Percentiles rank a stretch among this genome's conserved stretches.
These are phyloP conservation scores for Turdus rufiventris DNA, from an alignment of 2,113 vertebrate genomes.

Conservation along the genomic window DNA sequence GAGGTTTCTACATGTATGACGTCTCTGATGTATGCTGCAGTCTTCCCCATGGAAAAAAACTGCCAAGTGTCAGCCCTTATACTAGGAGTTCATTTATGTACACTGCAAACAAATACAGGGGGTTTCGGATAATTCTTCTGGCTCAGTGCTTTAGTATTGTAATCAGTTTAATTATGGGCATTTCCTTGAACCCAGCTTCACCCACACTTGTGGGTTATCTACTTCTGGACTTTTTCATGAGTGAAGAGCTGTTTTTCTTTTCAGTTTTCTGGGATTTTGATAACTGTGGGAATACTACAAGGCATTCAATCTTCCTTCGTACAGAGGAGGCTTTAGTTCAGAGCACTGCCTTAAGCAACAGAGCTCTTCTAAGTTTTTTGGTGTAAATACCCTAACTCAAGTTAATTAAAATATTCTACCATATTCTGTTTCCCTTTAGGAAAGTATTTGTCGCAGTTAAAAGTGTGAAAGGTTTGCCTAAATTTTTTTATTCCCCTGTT, in stretches of 20 bases:
- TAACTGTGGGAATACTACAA: neutral
- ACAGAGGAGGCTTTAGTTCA: neutral
- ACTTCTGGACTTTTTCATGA: neutral
- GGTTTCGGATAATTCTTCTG: neutral
- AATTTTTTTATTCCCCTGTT: neutral
- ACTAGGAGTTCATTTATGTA: neutral
- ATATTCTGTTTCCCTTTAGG: neutral
- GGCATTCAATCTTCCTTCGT: neutral
- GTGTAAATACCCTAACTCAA: neutral
- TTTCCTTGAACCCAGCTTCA: neutral
- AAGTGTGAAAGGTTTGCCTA: neutral
- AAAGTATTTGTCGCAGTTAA: neutral
- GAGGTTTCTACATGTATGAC: neutral
- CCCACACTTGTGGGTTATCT: neutral
- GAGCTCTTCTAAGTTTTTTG: neutral
- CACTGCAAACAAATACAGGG: neutral
- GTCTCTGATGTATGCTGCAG: neutral
- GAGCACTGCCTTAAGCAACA: neutral
- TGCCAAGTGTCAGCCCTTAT: neutral
- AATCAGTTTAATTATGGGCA: neutral
- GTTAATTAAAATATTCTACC: neutral
- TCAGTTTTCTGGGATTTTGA: neutral
- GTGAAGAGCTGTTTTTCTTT: neutral
- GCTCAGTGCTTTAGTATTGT: neutral
- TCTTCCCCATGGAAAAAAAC: neutral